Evolutionary conservation across 1,140 invertebrate species (phyloP).

Genomic region (fruit fly (Drosophila melanogaster)): Release_6_plus_ISO1_MT NT_033779.5:8238501-8239000

Average conservation of each 20-base stretch:
- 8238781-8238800: constrained; percentile 35
- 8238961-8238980: background rate
- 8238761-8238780: constrained; percentile 27
- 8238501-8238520: constrained; percentile 30
- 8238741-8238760: constrained; percentile 21
- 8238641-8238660: constrained; percentile 29
- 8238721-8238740: constrained; percentile 37
- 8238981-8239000: constrained; percentile 52
- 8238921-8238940: constrained; percentile 27
- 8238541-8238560: constrained; percentile 15
- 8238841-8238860: constrained; percentile 31
- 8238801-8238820: constrained; percentile 64
- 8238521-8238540: constrained; percentile 19
- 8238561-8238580: constrained; percentile 49
- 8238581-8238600: constrained; percentile 27
- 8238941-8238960: constrained; percentile 52
- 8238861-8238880: constrained; percentile 15
- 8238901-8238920: constrained; percentile 11
- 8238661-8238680: constrained; percentile 77
- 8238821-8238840: constrained; percentile 42
- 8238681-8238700: constrained; percentile 53
- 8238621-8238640: constrained; percentile 62
- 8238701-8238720: constrained; percentile 35
- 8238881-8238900: background rate
- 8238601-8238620: constrained; percentile 38